Conservation (phyloP, 1,140 invertebrate species). For the Nixonia krombeini region DNA sequence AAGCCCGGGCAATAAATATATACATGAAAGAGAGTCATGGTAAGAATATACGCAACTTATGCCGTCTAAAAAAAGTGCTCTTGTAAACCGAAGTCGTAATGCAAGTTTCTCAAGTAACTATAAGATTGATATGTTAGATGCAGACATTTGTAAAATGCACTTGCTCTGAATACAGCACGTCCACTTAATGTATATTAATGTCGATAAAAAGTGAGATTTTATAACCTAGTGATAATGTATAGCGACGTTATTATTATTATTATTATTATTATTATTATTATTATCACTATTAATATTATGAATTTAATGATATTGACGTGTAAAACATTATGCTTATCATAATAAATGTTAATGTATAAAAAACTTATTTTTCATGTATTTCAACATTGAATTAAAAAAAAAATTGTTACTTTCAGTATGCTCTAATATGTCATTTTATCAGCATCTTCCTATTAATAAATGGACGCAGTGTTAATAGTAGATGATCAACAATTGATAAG, state of each 20-base stretch:
- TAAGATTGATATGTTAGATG: constrained; percentile 16
- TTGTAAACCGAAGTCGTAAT: constrained; percentile 51
- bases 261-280: constrained; percentile 41
- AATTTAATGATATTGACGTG: constrained; percentile 35
- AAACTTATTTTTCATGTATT: no score
- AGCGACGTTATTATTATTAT: constrained; percentile 46
- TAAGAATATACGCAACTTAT: constrained; percentile 49
- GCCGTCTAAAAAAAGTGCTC: constrained; percentile 66
- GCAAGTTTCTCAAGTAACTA: constrained; percentile 23
- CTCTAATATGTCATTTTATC: no score
- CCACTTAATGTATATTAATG: constrained; percentile 20
- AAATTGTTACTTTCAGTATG: no score
- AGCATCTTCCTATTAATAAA: no score
- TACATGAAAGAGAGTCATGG: constrained; percentile 20
- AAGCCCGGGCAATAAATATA: constrained; percentile 9
- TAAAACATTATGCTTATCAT: constrained; percentile 27
- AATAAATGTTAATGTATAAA: constrained; percentile 37
- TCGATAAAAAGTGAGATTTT: constrained; percentile 21
- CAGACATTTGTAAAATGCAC: constrained; percentile 19
- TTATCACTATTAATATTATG: constrained; percentile 42
- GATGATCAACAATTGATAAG: no score
- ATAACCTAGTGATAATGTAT: constrained; percentile 19
- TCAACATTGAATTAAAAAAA: no score
- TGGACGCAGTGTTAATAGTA: no score
- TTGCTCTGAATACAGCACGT: constrained; percentile 16